Evolutionary conservation across 1,140 invertebrate species (phyloP).

Genomic region (Papilio aristodemus): DNA sequence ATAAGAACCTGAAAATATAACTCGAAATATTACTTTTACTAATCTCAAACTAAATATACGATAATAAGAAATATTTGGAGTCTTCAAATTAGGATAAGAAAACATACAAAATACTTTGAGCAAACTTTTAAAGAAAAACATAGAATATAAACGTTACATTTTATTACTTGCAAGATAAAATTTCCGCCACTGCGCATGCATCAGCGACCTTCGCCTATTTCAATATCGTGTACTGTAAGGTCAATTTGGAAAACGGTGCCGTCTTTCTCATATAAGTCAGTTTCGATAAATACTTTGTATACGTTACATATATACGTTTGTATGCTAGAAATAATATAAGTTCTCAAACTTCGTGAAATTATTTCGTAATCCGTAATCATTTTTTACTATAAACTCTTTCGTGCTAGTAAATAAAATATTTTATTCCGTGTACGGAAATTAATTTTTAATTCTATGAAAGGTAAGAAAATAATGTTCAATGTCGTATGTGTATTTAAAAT

Average conservation of each 20-base stretch:
- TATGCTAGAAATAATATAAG: not conserved
- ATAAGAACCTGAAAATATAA: too few species aligned
- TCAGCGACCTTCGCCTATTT: conserved; percentile 6
- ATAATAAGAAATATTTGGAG: not conserved
- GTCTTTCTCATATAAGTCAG: not conserved
- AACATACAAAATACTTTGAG: not conserved
- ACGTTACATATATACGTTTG: not conserved
- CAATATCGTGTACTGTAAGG: conserved; percentile 4
- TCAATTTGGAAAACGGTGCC: conserved; percentile 7
- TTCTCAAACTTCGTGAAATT: too few species aligned
- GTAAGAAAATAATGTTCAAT: not conserved
- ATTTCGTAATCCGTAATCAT: too few species aligned
- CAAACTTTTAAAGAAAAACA: not conserved
- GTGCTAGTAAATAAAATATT: too few species aligned
- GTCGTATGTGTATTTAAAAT: too few species aligned
- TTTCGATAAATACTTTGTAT: conserved; percentile 6
- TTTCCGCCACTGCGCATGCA: conserved; percentile 2
- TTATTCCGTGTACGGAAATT: not conserved
- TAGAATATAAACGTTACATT: not conserved
- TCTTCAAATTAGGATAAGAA: not conserved
- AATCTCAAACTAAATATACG: not conserved
- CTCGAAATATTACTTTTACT: too few species aligned
- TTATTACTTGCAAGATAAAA: conserved; percentile 14
- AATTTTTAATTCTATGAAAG: not conserved
- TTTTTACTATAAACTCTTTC: too few species aligned